Evolutionary conservation across 2,888 invertebrate species (phyloP).

Genomic region (Noctua fimbriata): DNA sequence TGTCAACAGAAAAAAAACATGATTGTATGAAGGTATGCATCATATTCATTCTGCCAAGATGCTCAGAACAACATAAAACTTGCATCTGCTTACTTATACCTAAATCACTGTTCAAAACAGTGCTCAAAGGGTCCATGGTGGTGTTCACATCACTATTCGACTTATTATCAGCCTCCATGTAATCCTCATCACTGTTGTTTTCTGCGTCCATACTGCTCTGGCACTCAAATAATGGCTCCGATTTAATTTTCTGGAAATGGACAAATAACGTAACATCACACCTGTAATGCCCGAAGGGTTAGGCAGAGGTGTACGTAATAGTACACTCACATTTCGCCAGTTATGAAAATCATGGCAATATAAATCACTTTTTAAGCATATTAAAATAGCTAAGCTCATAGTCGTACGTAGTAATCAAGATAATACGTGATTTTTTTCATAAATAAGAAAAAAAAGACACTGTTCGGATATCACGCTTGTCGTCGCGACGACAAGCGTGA

Average conservation of each 20-base stretch:
- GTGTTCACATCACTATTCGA: constrained; percentile 49
- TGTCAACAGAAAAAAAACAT: no score
- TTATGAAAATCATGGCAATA: no score
- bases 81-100: constrained; percentile 72
- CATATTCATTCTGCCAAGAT: not conserved
- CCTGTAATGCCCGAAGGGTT: no score
- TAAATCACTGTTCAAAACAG: constrained; percentile 77
- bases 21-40: not conserved
- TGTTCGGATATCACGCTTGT: no score
- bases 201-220: constrained; percentile 61
- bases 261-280: constrained; percentile 1
- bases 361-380: no score
- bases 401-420: no score
- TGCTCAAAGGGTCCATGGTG: constrained; percentile 77
- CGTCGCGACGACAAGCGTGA: no score
- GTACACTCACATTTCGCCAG: no score
- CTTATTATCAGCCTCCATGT: constrained; percentile 35
- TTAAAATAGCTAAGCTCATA: no score
- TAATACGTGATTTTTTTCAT: no score
- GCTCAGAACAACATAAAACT: not conserved
- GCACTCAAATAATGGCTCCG: constrained; percentile 75
- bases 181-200: constrained; percentile 53
- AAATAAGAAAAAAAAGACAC: no score
- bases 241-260: constrained; percentile 78
- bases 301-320: no score